These are phyloP conservation scores for Borostomias antarcticus DNA, from an alignment of 2,797 vertebrate species.

Conservation along the genomic window DNA sequence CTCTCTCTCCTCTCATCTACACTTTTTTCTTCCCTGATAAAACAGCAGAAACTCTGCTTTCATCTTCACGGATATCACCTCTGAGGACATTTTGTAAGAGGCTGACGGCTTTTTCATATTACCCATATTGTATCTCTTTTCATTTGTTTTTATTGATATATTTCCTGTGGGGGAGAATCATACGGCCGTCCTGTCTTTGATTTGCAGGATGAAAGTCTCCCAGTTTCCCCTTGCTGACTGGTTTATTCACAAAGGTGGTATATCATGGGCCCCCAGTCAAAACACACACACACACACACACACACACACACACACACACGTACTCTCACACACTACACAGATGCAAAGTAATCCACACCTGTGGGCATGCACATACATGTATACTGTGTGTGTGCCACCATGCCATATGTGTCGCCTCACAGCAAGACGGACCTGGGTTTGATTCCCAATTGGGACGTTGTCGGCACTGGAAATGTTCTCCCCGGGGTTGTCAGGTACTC, in stretches of 20 bases:
- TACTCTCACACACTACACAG: not conserved
- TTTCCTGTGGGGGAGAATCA: conserved; percentile 33
- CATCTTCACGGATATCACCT: conserved; percentile 44
- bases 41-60: conserved; percentile 49
- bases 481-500: too few species aligned
- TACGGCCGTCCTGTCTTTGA: conserved; percentile 39
- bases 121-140: conserved; percentile 35
- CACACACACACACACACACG: conserved; percentile 1
- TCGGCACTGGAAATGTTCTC: too few species aligned
- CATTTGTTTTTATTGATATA: conserved; percentile 23
- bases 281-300: not conserved
- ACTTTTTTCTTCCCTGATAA: conserved; percentile 27
- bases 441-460: too few species aligned
- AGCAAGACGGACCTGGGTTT: too few species aligned
- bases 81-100: conserved; percentile 45
- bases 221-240: conserved; percentile 28
- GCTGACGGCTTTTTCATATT: conserved; percentile 36
- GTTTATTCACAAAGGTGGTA: conserved; percentile 43
- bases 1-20: conserved; percentile 32
- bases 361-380: not conserved
- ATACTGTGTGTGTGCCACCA: too few species aligned
- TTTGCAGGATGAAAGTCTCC: conserved; percentile 34
- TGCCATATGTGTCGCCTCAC: too few species aligned
- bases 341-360: too few species aligned
- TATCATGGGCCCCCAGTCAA: conserved; percentile 30